phyloP scores from a whole-genome alignment of 1,140 invertebrate species.

The Tetragonula clypearis region DNA sequence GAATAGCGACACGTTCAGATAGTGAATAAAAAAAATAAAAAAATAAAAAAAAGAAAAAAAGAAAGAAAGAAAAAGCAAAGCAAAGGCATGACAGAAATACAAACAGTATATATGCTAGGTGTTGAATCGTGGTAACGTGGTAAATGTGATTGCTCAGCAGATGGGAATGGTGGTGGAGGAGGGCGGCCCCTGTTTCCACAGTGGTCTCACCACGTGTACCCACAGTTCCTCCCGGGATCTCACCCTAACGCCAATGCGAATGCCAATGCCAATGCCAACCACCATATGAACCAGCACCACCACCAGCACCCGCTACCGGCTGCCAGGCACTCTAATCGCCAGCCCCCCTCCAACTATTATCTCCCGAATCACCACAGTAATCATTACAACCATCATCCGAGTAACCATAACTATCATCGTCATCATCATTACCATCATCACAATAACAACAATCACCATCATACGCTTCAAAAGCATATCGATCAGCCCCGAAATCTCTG shows the following conservation, averaged over 20 bases:
- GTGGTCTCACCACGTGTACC: slow-evolving; percentile 96
- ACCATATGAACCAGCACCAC: slow-evolving; percentile 82
- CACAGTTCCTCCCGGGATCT: slow-evolving; percentile 93
- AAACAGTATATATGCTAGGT: slow-evolving; percentile 1
- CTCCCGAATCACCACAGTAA: slow-evolving; percentile 81
- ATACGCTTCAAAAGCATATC: slow-evolving; percentile 83
- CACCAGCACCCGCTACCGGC: slow-evolving; percentile 82
- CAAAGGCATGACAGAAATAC: slow-evolving; percentile 16
- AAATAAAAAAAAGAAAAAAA: too few species aligned
- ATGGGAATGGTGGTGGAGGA: slow-evolving; percentile 81
- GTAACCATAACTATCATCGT: slow-evolving; percentile 80
- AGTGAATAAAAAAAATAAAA: too few species aligned
- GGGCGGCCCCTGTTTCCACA: slow-evolving; percentile 92
- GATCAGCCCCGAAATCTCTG: slow-evolving; percentile 84
- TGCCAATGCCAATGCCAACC: slow-evolving; percentile 82
- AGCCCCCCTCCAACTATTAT: slow-evolving; percentile 78
- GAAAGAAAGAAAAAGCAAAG: too few species aligned
- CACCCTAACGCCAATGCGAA: slow-evolving; percentile 87
- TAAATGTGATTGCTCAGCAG: slow-evolving; percentile 81
- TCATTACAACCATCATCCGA: slow-evolving; percentile 80
- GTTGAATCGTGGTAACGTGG: slow-evolving; percentile 68
- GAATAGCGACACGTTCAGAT: too few species aligned
- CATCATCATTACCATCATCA: slow-evolving; percentile 81
- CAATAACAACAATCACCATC: slow-evolving; percentile 81
- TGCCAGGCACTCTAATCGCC: slow-evolving; percentile 80